These are phyloP conservation scores for Aporophyla nigra DNA, from an alignment of 2,888 invertebrate species.

Conservation along the genomic window DNA sequence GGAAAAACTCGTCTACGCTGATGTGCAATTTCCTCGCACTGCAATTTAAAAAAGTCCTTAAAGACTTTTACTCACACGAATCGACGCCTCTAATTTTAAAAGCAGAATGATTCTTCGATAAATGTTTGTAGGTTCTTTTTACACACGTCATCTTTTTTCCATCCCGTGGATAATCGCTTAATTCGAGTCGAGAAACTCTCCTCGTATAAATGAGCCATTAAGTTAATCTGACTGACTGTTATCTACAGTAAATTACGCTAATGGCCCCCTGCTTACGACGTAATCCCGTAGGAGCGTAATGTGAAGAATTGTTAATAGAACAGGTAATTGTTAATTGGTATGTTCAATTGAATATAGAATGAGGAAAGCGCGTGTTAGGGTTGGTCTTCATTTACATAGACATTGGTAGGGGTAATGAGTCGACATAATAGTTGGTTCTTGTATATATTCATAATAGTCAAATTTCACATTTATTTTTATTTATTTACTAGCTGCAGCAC, in stretches of 20 bases:
- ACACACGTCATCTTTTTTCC: background rate
- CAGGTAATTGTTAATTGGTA: constrained; percentile 22
- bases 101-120: background rate
- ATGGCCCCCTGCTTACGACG: constrained; percentile 20
- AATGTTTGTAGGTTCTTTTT: too few species aligned
- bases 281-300: constrained; percentile 17
- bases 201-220: constrained; percentile 5
- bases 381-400: constrained; percentile 11
- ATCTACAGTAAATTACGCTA: constrained; percentile 45
- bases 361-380: constrained; percentile 3
- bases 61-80: background rate
- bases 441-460: too few species aligned
- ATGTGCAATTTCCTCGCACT: background rate
- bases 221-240: constrained; percentile 13
- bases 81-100: background rate
- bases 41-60: background rate
- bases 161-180: background rate
- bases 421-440: too few species aligned
- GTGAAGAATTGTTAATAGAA: constrained; percentile 13
- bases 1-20: too few species aligned
- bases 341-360: constrained; percentile 28
- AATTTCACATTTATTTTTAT: too few species aligned
- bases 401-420: too few species aligned
- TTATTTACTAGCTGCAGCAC: too few species aligned
- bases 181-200: background rate